Evolutionary conservation across 2,888 invertebrate genomes (phyloP).

Genomic region (Chironomus tentans): DNA sequence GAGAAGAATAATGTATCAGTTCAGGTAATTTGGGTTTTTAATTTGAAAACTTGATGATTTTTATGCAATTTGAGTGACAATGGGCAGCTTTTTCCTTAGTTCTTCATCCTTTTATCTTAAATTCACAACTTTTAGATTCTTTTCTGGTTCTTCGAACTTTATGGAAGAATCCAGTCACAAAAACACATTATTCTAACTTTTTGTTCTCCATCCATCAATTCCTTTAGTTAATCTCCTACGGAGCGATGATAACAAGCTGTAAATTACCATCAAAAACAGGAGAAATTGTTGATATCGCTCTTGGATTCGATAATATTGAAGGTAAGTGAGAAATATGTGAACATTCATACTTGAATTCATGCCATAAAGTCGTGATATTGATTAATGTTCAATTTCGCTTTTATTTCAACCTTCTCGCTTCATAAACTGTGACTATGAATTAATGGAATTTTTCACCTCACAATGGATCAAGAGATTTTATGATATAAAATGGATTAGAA

Average conservation of each 20-base stretch:
- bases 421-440: too few species aligned
- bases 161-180: too few species aligned
- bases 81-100: background rate
- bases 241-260: conserved; percentile 48
- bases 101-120: too few species aligned
- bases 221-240: conserved; percentile 45
- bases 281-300: conserved; percentile 46
- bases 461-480: too few species aligned
- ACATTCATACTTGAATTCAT: background rate
- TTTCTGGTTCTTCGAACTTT: background rate
- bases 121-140: background rate
- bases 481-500: too few species aligned
- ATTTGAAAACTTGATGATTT: too few species aligned
- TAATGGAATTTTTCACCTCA: too few species aligned
- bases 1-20: conserved; percentile 53
- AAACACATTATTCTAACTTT: background rate
- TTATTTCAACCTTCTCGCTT: background rate
- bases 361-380: background rate
- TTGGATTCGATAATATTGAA: conserved; percentile 49
- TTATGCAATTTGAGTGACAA: too few species aligned
- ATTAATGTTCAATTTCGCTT: background rate
- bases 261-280: conserved; percentile 46
- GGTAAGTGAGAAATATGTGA: conserved; percentile 38
- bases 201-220: background rate
- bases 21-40: conserved; percentile 39